Evolutionary conservation across 92 coral and sea anemone species (phyloP), one percentile per base, ranked within the genome.

Genomic region (Isaurus tuberculatus): DNA sequence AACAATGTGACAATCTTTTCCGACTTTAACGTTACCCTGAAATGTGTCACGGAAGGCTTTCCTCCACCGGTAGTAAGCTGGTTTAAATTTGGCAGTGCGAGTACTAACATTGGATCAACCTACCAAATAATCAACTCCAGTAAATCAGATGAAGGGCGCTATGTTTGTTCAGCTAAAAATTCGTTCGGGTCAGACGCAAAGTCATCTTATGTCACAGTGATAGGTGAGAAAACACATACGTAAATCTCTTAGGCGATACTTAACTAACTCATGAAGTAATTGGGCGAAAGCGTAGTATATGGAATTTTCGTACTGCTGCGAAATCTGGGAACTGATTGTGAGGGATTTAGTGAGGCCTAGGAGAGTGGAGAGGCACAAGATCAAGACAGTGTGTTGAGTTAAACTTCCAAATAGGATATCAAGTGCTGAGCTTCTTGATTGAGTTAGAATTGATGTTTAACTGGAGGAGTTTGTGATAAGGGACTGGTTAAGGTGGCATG

Each of bases 151-250:
- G 48, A 77, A 25, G 98, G 98, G 1, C 90, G 65, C 32, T 84
- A 92, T 42, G 86, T 31, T 17, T 94, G 98, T 29, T 75, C 89
- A 29, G 95, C 94, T 1, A 86, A 81, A 9, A 94, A 91, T 83
- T 65, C 53, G 81, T 72, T 84, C 31, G 98, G 98, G 13, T 66
- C 86, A 28, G 98, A 83, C 67, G 55, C 79, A 20, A 83, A 77
- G 84, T 73, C 89, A 17, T 48, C 92, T 8, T 49, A 23, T 25
- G 73, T 94, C 20, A 84, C 92, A 13, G 91, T 91, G 10, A 72
- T 84, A 42, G 89, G 95, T 84, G 68, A 78, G 92, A 67, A 40
- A 28, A 48, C 1, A 4, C 5, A 23, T 26, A 17, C 34, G 3
- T 7, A 23, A 20, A 25, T 17, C 27, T 63, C 25, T 26, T 1